phyloP scores from a whole-genome alignment of 2,113 vertebrate species.

The Argyrosomus japonicus region DNA sequence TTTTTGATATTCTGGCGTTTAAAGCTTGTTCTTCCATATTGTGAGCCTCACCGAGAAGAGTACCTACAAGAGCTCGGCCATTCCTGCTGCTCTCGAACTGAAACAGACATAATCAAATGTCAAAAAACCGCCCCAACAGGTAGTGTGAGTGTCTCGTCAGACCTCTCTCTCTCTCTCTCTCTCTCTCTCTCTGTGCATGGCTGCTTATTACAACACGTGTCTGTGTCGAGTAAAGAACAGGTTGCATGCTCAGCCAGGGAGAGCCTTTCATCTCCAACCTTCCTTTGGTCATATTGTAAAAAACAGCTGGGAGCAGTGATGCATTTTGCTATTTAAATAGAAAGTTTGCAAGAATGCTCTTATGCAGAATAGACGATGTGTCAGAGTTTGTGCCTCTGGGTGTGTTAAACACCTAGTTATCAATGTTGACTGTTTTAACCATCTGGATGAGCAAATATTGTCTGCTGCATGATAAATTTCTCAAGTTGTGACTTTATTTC shows the following conservation, averaged over 20 bases:
- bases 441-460: too few relatives aligned
- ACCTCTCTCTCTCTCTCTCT: not conserved
- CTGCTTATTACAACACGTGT: not conserved
- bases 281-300: not conserved
- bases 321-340: not conserved
- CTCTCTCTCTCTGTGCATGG: not conserved
- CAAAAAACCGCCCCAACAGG: constrained; percentile 81
- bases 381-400: not conserved
- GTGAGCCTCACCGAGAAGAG: not conserved
- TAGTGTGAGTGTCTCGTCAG: constrained; percentile 55
- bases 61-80: not conserved
- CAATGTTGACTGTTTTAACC: too few relatives aligned
- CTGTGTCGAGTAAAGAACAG: not conserved
- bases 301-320: not conserved
- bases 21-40: not conserved
- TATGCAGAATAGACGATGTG: not conserved
- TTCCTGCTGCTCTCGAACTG: constrained; percentile 16
- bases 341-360: not conserved
- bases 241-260: not conserved
- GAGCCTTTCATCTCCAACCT: not conserved
- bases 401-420: not conserved
- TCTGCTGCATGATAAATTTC: not conserved
- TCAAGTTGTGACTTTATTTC: not conserved
- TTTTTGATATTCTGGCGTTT: not conserved
- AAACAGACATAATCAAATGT: constrained; percentile 57